phyloP scores from a whole-genome alignment of 2,113 vertebrate genomes.

The Hydrolagus affinis region DNA sequence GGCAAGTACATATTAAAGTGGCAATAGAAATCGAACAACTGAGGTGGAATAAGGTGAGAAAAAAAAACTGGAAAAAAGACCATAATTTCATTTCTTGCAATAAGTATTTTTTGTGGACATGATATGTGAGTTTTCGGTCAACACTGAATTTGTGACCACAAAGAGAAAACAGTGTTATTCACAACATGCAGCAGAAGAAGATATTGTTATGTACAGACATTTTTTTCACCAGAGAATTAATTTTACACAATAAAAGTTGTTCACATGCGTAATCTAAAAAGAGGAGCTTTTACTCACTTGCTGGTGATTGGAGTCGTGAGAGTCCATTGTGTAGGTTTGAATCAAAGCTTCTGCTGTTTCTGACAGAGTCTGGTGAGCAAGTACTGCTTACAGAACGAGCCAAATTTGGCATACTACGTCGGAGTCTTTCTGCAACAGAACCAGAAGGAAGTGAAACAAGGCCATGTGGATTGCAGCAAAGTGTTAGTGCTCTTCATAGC shows the following conservation, averaged over 20 bases:
- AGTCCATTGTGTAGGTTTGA: slow-evolving; percentile 73
- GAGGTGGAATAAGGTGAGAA: too few species aligned
- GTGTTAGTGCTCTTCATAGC: neutral
- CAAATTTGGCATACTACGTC: slow-evolving; percentile 94
- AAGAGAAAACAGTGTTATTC: too few species aligned
- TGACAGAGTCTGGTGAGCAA: slow-evolving; percentile 66
- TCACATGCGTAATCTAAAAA: neutral
- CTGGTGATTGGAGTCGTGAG: slow-evolving; percentile 70
- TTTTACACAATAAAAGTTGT: neutral
- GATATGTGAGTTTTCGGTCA: too few species aligned
- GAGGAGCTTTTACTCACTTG: slow-evolving; percentile 10
- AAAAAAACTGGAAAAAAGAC: too few species aligned
- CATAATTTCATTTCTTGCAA: too few species aligned
- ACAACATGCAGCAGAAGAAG: neutral
- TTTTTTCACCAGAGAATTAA: neutral
- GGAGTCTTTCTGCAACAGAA: slow-evolving; percentile 77
- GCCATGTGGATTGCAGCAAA: neutral
- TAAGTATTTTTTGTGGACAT: too few species aligned
- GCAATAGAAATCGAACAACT: too few species aligned
- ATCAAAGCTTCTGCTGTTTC: slow-evolving; percentile 93
- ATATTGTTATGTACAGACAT: neutral
- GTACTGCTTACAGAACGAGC: slow-evolving; percentile 57
- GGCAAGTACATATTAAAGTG: too few species aligned
- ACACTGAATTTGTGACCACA: too few species aligned
- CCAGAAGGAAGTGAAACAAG: neutral